Conservation (phyloP, 2,888 invertebrate genomes). For the Lottia gigantea region DNA sequence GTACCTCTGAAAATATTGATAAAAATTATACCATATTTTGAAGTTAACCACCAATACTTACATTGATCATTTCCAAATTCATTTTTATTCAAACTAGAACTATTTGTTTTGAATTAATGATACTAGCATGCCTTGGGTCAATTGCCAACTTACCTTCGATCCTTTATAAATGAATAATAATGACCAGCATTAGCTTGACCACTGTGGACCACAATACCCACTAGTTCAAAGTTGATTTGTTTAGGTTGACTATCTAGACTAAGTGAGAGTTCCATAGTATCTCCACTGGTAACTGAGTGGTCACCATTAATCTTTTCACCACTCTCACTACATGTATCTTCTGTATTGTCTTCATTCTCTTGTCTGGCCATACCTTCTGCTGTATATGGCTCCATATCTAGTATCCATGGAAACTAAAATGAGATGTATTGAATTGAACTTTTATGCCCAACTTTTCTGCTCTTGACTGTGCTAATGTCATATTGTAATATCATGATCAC, state of each 20-base stretch:
- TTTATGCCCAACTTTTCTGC: no score
- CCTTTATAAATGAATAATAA: slow-evolving; percentile 71
- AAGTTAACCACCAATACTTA: no score
- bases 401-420: slow-evolving; percentile 70
- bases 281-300: not conserved
- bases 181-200: slow-evolving; percentile 73
- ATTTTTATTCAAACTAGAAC: no score
- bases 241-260: slow-evolving; percentile 41
- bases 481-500: no score
- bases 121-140: no score
- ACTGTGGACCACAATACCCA: slow-evolving; percentile 72
- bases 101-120: no score
- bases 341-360: slow-evolving; percentile 29
- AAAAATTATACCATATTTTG: no score
- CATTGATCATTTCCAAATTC: no score
- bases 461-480: no score
- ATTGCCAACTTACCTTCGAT: slow-evolving; percentile 55
- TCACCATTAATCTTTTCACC: slow-evolving; percentile 12
- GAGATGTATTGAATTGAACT: not conserved
- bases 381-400: slow-evolving; percentile 72
- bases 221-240: slow-evolving; percentile 69
- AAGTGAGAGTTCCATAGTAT: slow-evolving; percentile 34
- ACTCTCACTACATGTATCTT: slow-evolving; percentile 13
- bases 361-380: slow-evolving; percentile 68
- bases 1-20: no score